Percentiles rank a stretch among this genome's conserved stretches.
phyloP scores from a whole-genome alignment of 2,888 invertebrate genomes.

The Drosophila glabriapex region DNA sequence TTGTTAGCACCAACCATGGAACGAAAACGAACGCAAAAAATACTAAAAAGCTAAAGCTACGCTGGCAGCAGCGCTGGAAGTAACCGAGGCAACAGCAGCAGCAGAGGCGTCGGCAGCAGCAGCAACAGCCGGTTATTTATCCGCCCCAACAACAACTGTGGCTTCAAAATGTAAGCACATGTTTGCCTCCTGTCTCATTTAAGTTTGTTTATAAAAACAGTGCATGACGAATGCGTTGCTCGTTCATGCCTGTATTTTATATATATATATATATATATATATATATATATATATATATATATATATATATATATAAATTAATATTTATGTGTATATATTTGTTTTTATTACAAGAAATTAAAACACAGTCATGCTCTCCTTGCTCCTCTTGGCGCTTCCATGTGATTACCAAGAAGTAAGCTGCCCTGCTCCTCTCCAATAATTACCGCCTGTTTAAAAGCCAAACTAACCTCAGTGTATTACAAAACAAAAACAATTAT shows the following conservation, averaged over 20 bases:
- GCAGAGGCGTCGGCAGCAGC: constrained; percentile 49
- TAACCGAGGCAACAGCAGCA: constrained; percentile 31
- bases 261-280: neutral
- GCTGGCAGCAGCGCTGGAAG: constrained; percentile 12
- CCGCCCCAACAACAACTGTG: constrained; percentile 37
- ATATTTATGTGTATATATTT: neutral
- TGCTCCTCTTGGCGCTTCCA: neutral
- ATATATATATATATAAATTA: neutral
- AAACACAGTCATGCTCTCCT: neutral
- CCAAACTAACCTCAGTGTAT: neutral
- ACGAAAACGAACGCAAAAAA: constrained; percentile 28
- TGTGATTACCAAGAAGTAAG: neutral
- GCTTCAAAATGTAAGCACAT: constrained; percentile 42
- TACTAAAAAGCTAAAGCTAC: constrained; percentile 55
- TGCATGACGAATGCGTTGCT: constrained; percentile 18
- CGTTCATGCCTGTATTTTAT: neutral
- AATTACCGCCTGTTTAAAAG: neutral
- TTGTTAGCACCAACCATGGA: constrained; percentile 74
- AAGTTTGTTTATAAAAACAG: constrained; percentile 48
- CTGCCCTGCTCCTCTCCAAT: neutral
- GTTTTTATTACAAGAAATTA: neutral
- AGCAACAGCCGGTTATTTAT: constrained; percentile 70
- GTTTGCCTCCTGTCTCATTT: constrained; percentile 33
- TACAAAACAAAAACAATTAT: neutral
- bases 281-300: neutral